These are phyloP conservation scores for Holothuria scabra DNA, from an alignment of 53 echinoderm and acorn worm species.

Conservation along the genomic window DNA sequence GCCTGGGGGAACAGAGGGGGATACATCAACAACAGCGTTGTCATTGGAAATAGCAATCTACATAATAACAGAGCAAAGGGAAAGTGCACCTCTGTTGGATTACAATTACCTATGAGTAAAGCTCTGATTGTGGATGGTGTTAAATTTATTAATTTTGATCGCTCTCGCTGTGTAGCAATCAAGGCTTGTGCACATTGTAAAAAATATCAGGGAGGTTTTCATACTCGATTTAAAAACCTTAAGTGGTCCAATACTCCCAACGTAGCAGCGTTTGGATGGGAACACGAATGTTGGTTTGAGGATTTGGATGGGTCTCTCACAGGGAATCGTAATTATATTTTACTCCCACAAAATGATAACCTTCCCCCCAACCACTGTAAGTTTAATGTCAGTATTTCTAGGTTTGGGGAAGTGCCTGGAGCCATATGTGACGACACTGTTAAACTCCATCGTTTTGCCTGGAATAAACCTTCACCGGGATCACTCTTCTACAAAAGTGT, in stretches of 20 bases:
- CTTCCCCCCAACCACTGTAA: constrained; percentile 76
- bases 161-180: constrained; percentile 60
- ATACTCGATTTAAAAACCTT: constrained; percentile 59
- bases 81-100: constrained; percentile 69
- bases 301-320: constrained; percentile 80
- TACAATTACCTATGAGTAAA: constrained; percentile 62
- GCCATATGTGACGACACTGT: constrained; percentile 76
- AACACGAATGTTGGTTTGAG: constrained; percentile 76
- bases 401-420: constrained; percentile 60
- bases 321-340: constrained; percentile 50
- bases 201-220: constrained; percentile 85
- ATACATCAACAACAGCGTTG: constrained; percentile 70
- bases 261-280: constrained; percentile 84
- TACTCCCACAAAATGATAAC: constrained; percentile 66
- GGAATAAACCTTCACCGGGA: constrained; percentile 68
- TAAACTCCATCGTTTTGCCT: constrained; percentile 81
- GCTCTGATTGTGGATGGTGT: constrained; percentile 78
- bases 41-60: constrained; percentile 73
- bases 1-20: constrained; percentile 64
- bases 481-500: constrained; percentile 78
- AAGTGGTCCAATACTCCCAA: constrained; percentile 75
- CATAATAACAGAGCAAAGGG: constrained; percentile 34
- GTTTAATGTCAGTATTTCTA: constrained; percentile 39
- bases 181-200: constrained; percentile 87
- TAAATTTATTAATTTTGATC: constrained; percentile 93